phyloP scores from a whole-genome alignment of 2,113 vertebrate genomes.

The Genyomyrus donnyi region DNA sequence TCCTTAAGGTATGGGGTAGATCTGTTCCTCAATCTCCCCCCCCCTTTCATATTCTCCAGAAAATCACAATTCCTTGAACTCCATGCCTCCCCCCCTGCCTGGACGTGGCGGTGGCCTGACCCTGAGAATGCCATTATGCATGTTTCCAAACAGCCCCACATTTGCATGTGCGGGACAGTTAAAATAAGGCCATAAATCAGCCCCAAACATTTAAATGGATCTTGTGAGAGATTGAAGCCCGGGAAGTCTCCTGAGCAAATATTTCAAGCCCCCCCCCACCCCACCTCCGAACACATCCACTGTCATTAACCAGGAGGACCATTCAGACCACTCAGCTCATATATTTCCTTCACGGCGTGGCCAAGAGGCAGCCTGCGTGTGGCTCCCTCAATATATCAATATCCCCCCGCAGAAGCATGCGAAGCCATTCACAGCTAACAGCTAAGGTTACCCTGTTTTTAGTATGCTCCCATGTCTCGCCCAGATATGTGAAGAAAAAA shows the following conservation, averaged over 20 bases:
- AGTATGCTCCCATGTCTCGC: neutral
- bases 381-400: constrained; percentile 59
- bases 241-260: constrained; percentile 35
- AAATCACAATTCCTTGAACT: constrained; percentile 3
- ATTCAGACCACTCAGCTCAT: constrained; percentile 40
- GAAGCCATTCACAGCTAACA: constrained; percentile 50
- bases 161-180: constrained; percentile 74
- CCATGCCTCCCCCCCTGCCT: constrained; percentile 12
- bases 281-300: constrained; percentile 40
- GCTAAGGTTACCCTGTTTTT: constrained; percentile 45
- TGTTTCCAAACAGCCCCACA: constrained; percentile 59
- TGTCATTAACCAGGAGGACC: constrained; percentile 62
- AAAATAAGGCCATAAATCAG: constrained; percentile 76
- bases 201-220: constrained; percentile 67
- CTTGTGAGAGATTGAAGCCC: constrained; percentile 61
- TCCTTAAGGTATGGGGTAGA: neutral
- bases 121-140: constrained; percentile 72
- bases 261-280: constrained; percentile 17
- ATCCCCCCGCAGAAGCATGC: constrained; percentile 57
- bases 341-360: constrained; percentile 45
- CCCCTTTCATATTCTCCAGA: neutral
- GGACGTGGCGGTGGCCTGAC: constrained; percentile 63
- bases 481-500: neutral
- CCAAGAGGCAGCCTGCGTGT: constrained; percentile 48
- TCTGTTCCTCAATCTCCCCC: neutral